Percentiles rank a stretch among this genome's conserved stretches.
phyloP scores from a whole-genome alignment of 2,888 invertebrate genomes.

The Pheosia gnoma region DNA sequence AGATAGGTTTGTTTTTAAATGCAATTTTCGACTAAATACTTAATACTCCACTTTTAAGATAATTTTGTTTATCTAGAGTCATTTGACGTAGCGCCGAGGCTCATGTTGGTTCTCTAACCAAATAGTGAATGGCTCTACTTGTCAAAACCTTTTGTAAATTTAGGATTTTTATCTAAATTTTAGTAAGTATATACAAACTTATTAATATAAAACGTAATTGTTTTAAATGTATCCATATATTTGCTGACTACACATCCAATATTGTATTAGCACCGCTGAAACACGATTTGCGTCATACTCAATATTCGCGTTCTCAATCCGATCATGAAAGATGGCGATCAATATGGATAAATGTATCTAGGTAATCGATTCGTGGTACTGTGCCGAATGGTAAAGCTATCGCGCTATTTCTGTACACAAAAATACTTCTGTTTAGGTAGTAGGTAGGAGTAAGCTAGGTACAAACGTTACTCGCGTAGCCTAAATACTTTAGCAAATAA shows the following conservation, averaged over 20 bases:
- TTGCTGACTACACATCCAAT: slow-evolving; percentile 24
- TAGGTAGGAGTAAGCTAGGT: background rate
- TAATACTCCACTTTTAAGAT: too few species aligned
- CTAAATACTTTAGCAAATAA: too few species aligned
- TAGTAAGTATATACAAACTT: too few species aligned
- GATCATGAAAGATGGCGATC: slow-evolving; percentile 20
- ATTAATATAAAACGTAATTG: too few species aligned
- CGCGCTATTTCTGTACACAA: slow-evolving; percentile 29
- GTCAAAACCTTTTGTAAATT: slow-evolving; percentile 3
- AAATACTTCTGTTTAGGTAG: slow-evolving; percentile 19
- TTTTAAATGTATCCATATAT: background rate
- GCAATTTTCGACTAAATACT: too few species aligned
- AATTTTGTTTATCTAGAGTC: slow-evolving; percentile 14
- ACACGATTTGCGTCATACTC: slow-evolving; percentile 31
- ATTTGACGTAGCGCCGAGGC: slow-evolving; percentile 14
- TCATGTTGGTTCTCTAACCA: slow-evolving; percentile 8
- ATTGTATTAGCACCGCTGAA: slow-evolving; percentile 23
- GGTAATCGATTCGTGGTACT: slow-evolving; percentile 23
- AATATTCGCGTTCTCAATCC: slow-evolving; percentile 13
- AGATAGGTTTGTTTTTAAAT: too few species aligned
- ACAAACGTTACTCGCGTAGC: slow-evolving; percentile 1
- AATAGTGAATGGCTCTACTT: slow-evolving; percentile 11
- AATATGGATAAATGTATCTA: slow-evolving; percentile 20
- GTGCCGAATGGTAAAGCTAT: slow-evolving; percentile 17
- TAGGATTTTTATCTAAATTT: too few species aligned